Percentiles rank a stretch among this genome's conserved stretches.
Evolutionary conservation across 2,113 vertebrate genomes (phyloP).

Genomic region (Pollachius pollachius): DNA sequence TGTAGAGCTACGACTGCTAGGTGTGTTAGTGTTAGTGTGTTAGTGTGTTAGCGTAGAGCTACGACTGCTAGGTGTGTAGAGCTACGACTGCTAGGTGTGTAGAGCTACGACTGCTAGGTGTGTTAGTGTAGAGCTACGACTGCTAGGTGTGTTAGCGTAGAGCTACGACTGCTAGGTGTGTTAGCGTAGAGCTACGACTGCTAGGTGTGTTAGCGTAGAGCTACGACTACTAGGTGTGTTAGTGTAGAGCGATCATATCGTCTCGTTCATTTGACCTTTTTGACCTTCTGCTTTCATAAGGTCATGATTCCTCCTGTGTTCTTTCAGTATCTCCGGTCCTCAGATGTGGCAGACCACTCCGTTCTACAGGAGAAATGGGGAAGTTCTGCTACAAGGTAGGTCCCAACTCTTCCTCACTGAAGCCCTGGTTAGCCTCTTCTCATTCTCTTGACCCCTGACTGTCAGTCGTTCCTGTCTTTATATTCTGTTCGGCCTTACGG

Average conservation of each 20-base stretch:
- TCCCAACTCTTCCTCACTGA: not conserved
- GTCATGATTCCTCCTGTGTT: not conserved
- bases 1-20: no score
- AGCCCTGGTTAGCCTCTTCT: not conserved
- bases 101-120: no score
- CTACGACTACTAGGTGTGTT: no score
- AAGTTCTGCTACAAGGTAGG: conserved; percentile 3
- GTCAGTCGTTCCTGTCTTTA: not conserved
- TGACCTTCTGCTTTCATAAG: not conserved
- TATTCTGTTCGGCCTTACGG: not conserved
- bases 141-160: no score
- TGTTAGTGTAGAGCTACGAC: no score
- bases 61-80: no score
- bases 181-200: no score
- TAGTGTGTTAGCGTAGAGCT: no score
- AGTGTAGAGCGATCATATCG: not conserved
- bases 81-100: no score
- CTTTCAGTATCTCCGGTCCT: not conserved
- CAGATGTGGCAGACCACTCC: conserved; percentile 2
- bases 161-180: no score
- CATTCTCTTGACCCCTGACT: not conserved
- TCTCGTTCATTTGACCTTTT: not conserved
- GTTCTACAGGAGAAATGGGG: conserved; percentile 3
- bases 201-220: no score
- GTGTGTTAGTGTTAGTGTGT: no score